phyloP scores from a whole-genome alignment of 2,888 invertebrate species.

The Pardosa pseudoannulata region DNA sequence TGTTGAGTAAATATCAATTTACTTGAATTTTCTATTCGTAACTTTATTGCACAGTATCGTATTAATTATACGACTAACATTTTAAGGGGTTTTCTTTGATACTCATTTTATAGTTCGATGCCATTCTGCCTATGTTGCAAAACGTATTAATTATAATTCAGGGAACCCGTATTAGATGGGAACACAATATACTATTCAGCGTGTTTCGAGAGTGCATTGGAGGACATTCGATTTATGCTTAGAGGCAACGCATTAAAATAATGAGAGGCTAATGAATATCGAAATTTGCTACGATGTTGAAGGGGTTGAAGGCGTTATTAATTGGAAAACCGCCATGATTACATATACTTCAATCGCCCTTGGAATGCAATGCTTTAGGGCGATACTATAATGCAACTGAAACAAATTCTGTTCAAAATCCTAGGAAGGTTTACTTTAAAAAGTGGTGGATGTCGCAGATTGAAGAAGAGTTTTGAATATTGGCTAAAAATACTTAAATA shows the following conservation, averaged over 20 bases:
- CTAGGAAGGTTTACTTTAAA: too few relatives aligned
- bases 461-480: too few relatives aligned
- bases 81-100: too few relatives aligned
- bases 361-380: neutral
- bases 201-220: neutral
- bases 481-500: too few relatives aligned
- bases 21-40: too few relatives aligned
- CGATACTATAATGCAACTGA: too few relatives aligned
- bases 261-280: conserved; percentile 46
- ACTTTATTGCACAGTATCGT: too few relatives aligned
- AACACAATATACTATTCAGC: neutral
- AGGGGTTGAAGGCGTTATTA: conserved; percentile 24
- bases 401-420: too few relatives aligned
- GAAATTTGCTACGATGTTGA: neutral
- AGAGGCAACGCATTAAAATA: conserved; percentile 34
- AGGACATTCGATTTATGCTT: neutral
- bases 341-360: neutral
- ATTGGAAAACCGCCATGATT: conserved; percentile 30
- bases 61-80: too few relatives aligned
- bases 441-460: too few relatives aligned
- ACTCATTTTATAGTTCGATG: too few relatives aligned
- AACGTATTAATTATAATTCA: neutral
- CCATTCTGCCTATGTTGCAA: neutral
- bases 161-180: neutral
- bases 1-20: too few relatives aligned